Evolutionary conservation across 2,888 invertebrate genomes (phyloP).

Genomic region (Dryobotodes eremita): DNA sequence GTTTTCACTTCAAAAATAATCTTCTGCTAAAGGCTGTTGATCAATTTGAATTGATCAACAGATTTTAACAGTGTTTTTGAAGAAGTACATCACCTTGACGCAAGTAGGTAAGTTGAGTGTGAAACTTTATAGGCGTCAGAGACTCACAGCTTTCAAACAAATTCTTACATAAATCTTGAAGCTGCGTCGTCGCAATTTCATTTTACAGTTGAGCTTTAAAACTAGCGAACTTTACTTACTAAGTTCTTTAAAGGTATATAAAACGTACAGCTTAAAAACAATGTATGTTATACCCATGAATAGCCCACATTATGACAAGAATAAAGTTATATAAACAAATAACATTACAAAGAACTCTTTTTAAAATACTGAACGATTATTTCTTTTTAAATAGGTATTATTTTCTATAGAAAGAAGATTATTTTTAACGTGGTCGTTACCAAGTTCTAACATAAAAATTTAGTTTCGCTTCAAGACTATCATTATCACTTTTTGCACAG

Average conservation of each 20-base stretch:
- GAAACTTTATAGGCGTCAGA: conserved; percentile 44
- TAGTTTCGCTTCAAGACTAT: neutral
- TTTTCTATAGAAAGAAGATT: conserved; percentile 1
- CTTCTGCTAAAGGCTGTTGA: neutral
- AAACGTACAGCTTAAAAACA: neutral
- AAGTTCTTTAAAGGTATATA: neutral
- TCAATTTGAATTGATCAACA: conserved; percentile 2
- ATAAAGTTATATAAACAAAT: neutral
- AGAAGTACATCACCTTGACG: neutral
- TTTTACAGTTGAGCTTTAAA: conserved; percentile 39
- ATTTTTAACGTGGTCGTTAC: neutral
- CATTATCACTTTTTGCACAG: neutral
- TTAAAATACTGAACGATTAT: neutral
- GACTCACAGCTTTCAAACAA: conserved; percentile 32
- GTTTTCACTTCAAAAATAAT: neutral
- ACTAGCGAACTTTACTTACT: conserved; percentile 12
- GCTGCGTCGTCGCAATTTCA: conserved; percentile 34
- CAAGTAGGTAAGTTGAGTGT: conserved; percentile 9
- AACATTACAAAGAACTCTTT: neutral
- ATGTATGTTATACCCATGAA: conserved; percentile 19
- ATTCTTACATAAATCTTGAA: conserved; percentile 57
- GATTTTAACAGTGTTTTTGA: neutral
- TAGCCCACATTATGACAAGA: neutral
- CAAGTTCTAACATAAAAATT: conserved; percentile 27
- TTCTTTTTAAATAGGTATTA: neutral